Conservation (phyloP, 2,113 vertebrate species). For the Steatornis caripensis region DNA sequence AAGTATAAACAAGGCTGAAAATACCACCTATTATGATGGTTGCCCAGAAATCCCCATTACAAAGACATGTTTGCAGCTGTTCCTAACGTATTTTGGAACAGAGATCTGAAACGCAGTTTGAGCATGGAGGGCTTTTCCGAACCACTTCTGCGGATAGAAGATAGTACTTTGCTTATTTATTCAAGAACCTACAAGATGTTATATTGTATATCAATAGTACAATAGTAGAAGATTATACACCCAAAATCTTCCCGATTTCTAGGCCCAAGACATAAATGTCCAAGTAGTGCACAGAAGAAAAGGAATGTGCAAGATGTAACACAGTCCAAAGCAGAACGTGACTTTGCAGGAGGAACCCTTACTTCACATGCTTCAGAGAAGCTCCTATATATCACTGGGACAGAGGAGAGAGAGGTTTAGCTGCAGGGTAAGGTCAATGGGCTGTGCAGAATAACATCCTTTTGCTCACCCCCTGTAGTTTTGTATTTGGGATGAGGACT, state of each 20-base stretch:
- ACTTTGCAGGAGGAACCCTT: not conserved
- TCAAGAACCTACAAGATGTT: not conserved
- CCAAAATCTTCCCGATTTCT: not conserved
- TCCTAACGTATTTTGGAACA: not conserved
- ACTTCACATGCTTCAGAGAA: not conserved
- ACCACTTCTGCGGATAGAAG: not conserved
- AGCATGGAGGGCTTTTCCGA: not conserved
- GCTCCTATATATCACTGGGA: not conserved
- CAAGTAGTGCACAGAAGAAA: not conserved
- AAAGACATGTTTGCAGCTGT: not conserved
- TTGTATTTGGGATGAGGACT: not conserved
- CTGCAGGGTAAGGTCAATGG: not conserved
- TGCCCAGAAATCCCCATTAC: not conserved
- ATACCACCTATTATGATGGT: not conserved
- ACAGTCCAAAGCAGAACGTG: not conserved
- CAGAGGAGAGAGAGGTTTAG: not conserved
- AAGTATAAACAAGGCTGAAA: not conserved
- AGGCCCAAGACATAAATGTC: not conserved
- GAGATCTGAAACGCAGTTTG: not conserved
- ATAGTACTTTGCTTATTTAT: not conserved
- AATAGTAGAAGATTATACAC: not conserved
- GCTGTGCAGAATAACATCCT: not conserved
- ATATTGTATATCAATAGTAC: too few species aligned
- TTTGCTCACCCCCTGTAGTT: not conserved
- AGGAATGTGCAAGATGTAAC: not conserved